Conservation (phyloP, 1,140 invertebrate genomes). For the Dendroctonus ponderosae region DNA sequence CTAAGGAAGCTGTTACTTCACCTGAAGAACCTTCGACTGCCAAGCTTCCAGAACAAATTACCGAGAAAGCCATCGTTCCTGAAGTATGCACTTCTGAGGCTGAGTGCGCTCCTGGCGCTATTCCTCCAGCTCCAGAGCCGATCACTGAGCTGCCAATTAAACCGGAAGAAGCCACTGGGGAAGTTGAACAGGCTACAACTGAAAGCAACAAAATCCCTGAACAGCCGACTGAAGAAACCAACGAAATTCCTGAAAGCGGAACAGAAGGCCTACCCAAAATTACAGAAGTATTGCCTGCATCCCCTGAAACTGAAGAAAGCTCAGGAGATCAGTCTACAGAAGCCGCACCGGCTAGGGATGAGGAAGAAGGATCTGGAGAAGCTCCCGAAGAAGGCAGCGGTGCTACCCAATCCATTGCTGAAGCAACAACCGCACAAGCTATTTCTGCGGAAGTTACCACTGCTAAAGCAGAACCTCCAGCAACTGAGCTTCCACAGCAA, state of each 20-base stretch:
- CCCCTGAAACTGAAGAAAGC: conserved; percentile 23
- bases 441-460: conserved; percentile 11
- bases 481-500: conserved; percentile 15
- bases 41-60: conserved; percentile 10
- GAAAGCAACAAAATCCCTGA: conserved; percentile 32
- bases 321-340: conserved; percentile 30
- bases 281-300: conserved; percentile 1
- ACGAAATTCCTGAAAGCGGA: conserved; percentile 35
- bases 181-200: conserved; percentile 16
- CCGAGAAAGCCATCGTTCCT: conserved; percentile 27
- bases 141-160: conserved; percentile 21
- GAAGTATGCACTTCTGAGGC: conserved; percentile 31
- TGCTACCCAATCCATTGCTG: conserved; percentile 18
- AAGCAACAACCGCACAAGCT: conserved; percentile 6
- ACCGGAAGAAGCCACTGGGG: conserved; percentile 11
- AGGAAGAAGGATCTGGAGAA: conserved; percentile 30
- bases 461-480: conserved; percentile 5
- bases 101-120: conserved; percentile 28
- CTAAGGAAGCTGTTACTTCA: neutral
- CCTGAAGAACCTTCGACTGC: neutral
- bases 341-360: conserved; percentile 14
- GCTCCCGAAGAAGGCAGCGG: conserved; percentile 27
- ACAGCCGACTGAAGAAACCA: conserved; percentile 37
- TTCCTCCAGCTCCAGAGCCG: conserved; percentile 24
- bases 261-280: conserved; percentile 4